Conservation (phyloP, 2,113 vertebrate species). For the Paradisaea rubra region DNA sequence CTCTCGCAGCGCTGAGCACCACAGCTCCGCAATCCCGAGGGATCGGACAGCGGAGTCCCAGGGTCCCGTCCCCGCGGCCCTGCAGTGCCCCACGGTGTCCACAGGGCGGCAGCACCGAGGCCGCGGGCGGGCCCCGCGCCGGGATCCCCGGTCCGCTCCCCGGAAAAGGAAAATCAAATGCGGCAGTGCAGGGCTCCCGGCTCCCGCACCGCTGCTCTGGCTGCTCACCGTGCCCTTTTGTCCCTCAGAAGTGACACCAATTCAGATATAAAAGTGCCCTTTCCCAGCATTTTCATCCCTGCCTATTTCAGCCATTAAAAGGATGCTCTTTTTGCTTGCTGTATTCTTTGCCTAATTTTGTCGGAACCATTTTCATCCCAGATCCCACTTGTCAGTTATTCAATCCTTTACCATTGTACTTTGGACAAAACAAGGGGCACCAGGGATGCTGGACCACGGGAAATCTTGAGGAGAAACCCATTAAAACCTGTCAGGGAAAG, state of each 20-base stretch:
- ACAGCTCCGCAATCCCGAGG: rapidly evolving
- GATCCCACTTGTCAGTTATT: no score
- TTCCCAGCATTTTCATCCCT: background rate
- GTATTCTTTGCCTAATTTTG: background rate
- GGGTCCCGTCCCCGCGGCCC: rapidly evolving
- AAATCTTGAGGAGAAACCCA: background rate
- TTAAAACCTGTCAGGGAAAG: background rate
- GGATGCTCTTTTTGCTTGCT: no score
- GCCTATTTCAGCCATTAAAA: background rate
- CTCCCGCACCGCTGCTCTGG: background rate
- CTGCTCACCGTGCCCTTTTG: rapidly evolving
- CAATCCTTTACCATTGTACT: no score
- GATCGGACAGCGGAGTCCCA: background rate
- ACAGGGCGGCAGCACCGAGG: background rate
- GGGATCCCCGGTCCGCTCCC: background rate
- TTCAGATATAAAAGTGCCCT: background rate
- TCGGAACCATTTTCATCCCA: background rate
- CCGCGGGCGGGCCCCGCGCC: background rate
- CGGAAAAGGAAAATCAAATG: rapidly evolving
- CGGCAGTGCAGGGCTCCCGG: rapidly evolving
- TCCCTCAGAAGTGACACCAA: background rate
- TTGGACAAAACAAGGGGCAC: background rate
- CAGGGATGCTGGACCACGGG: background rate
- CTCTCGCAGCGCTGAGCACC: rapidly evolving
- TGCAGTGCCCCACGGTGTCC: rapidly evolving